Conservation (phyloP, 2,113 vertebrate species). For the Oreotrochilus melanogaster region DNA sequence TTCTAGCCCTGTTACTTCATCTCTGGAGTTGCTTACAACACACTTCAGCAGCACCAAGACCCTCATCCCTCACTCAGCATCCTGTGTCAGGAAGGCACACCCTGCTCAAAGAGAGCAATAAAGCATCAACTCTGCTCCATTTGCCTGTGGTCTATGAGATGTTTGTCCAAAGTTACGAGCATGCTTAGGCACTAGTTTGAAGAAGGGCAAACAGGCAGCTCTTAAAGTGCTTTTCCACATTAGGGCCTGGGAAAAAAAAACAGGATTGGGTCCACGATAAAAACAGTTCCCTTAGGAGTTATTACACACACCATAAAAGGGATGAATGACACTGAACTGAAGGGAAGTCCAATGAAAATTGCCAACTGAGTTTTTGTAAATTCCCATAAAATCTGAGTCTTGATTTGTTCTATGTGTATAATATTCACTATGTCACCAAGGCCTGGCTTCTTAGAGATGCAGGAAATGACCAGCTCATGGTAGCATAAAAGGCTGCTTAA, state of each 20-base stretch:
- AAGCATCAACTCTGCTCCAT: background rate
- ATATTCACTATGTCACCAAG: slow-evolving; percentile 5
- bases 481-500: background rate
- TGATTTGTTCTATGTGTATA: background rate
- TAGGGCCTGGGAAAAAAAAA: slow-evolving; percentile 23
- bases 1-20: background rate
- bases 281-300: slow-evolving; percentile 20
- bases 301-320: slow-evolving; percentile 42
- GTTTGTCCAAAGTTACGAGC: background rate
- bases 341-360: background rate
- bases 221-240: slow-evolving; percentile 14
- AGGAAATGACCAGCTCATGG: slow-evolving; percentile 6
- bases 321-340: background rate
- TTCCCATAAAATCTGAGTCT: slow-evolving; percentile 15
- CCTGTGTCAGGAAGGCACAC: background rate
- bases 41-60: background rate
- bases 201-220: slow-evolving; percentile 37
- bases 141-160: background rate
- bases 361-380: background rate
- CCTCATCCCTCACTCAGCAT: background rate
- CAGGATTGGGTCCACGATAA: background rate
- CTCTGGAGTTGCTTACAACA: background rate
- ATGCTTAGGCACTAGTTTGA: background rate
- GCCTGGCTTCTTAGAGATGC: slow-evolving; percentile 19
- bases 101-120: background rate